Percentiles rank a stretch among this genome's conserved stretches.
phyloP scores from a whole-genome alignment of 2,113 vertebrate genomes.

The Physeter macrocephalus region DNA sequence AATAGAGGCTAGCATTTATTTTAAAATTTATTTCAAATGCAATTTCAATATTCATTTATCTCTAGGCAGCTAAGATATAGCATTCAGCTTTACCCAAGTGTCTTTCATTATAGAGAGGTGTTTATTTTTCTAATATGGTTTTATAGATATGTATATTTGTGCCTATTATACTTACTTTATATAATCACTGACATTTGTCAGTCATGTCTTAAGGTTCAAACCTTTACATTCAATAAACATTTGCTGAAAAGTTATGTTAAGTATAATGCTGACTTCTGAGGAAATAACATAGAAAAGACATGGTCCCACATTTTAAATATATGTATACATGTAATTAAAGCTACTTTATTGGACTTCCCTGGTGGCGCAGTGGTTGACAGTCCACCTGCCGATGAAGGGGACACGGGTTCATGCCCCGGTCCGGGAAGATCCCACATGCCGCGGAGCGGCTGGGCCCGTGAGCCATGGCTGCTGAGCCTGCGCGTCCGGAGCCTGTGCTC shows the following conservation, averaged over 20 bases:
- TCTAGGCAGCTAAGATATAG: neutral
- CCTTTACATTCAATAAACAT: neutral
- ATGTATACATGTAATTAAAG: neutral
- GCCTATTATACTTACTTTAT: neutral
- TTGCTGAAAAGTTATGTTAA: neutral
- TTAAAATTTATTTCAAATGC: constrained; percentile 31
- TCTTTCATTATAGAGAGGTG: neutral
- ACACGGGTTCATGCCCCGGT: too few species aligned
- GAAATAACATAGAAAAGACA: neutral
- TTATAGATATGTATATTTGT: neutral
- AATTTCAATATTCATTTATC: constrained; percentile 35
- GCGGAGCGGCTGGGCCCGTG: too few species aligned
- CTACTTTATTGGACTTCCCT: neutral
- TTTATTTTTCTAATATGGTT: neutral
- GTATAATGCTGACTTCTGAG: neutral
- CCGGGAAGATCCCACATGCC: too few species aligned
- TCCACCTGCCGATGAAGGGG: too few species aligned
- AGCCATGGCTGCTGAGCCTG: too few species aligned
- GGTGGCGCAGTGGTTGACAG: too few species aligned
- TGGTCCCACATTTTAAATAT: neutral
- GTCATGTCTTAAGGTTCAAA: neutral
- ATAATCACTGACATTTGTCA: neutral
- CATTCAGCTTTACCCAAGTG: neutral
- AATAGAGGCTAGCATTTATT: neutral
- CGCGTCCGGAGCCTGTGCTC: too few species aligned